phyloP scores from a whole-genome alignment of 2,888 invertebrate genomes.

The Sceliomorpha sp. region DNA sequence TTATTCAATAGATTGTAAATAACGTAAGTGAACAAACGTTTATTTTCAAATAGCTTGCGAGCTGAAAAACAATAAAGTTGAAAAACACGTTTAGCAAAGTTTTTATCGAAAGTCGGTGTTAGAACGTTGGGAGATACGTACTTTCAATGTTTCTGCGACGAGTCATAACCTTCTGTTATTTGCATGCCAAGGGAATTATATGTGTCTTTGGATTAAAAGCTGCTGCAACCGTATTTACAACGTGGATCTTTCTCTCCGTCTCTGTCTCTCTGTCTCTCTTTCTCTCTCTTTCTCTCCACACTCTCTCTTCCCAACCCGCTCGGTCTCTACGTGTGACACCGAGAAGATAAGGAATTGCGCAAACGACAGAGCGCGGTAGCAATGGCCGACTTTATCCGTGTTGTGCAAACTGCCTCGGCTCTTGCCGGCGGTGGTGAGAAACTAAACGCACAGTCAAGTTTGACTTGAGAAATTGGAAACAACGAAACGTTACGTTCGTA shows the following conservation, averaged over 20 bases:
- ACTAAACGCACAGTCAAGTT: constrained; percentile 9
- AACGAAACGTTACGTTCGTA: no score
- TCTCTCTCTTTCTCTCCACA: constrained; percentile 37
- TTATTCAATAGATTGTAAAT: no score
- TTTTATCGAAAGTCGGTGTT: no score
- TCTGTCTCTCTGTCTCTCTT: constrained; percentile 49
- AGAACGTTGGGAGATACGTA: constrained; percentile 16
- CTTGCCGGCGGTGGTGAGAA: constrained; percentile 9
- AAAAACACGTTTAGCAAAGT: no score
- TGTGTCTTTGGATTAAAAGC: constrained; percentile 68
- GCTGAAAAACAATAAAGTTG: no score
- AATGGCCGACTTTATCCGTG: constrained; percentile 60
- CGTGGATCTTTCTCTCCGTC: constrained; percentile 57
- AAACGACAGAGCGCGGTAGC: constrained; percentile 65
- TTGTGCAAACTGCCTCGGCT: constrained; percentile 38
- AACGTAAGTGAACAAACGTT: no score
- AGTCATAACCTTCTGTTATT: constrained; percentile 38
- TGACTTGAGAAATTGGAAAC: no score
- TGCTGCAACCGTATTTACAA: constrained; percentile 71
- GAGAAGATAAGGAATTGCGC: constrained; percentile 68
- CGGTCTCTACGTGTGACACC: constrained; percentile 36
- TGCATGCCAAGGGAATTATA: constrained; percentile 54
- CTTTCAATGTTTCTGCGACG: constrained; percentile 25
- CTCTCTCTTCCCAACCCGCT: constrained; percentile 46
- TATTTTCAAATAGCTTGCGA: no score